phyloP scores from a whole-genome alignment of 2,888 invertebrate species.

The Drosophila maculinotata region DNA sequence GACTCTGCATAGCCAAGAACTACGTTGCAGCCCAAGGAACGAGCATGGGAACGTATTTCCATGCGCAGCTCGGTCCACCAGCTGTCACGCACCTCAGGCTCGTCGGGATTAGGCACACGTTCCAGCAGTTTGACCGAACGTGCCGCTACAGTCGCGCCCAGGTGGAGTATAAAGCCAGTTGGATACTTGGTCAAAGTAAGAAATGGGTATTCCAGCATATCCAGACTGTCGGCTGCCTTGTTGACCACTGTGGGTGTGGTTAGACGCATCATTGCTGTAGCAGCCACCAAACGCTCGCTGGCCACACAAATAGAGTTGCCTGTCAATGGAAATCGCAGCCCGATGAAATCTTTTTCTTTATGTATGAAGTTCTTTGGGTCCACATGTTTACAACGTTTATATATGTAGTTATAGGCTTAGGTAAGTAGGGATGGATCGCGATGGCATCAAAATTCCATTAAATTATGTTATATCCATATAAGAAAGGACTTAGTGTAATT shows the following conservation, averaged over 20 bases:
- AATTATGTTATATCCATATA: not conserved
- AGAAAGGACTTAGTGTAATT: not conserved
- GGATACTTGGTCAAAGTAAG: slow-evolving; percentile 96
- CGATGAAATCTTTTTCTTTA: not conserved
- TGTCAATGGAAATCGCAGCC: slow-evolving; percentile 82
- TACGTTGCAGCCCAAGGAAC: slow-evolving; percentile 96
- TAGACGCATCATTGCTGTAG: slow-evolving; percentile 86
- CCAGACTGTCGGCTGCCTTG: slow-evolving; percentile 91
- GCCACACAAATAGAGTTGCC: slow-evolving; percentile 90
- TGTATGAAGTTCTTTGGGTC: not conserved
- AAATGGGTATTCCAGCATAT: slow-evolving; percentile 98
- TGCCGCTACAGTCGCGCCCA: slow-evolving; percentile 94
- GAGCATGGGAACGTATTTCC: slow-evolving; percentile 97
- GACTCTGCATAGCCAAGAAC: slow-evolving; percentile 97
- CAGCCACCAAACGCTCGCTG: slow-evolving; percentile 87
- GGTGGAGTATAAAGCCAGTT: slow-evolving; percentile 93
- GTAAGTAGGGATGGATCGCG: slow-evolving; percentile 13
- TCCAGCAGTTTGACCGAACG: slow-evolving; percentile 93
- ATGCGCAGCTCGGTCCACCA: slow-evolving; percentile 99
- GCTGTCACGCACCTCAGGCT: slow-evolving; percentile 95
- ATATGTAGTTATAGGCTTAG: slow-evolving; percentile 20
- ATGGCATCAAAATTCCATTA: not conserved
- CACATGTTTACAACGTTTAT: slow-evolving; percentile 48
- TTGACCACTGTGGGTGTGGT: slow-evolving; percentile 87
- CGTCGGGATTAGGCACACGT: slow-evolving; percentile 93